phyloP scores from a whole-genome alignment of 2,797 vertebrate species.

The Thaleichthys pacificus region DNA sequence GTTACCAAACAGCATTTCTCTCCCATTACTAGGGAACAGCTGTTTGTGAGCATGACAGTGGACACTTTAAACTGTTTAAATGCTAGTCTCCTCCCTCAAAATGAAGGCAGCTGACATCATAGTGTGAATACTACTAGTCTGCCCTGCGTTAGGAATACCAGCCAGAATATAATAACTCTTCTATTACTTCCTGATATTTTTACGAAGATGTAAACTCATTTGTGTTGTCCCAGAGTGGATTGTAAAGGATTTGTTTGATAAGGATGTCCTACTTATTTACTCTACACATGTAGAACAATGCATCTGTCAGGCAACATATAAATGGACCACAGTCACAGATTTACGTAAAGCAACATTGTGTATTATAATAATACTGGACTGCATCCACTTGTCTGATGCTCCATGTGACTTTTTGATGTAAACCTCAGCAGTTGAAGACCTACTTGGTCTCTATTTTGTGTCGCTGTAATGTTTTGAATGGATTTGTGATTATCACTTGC shows the following conservation, averaged over 20 bases:
- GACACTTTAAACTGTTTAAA: conserved; percentile 17
- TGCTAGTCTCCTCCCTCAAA: conserved; percentile 20
- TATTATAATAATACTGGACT: neutral
- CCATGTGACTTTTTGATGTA: conserved; percentile 30
- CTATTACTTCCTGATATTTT: neutral
- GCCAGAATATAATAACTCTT: too few species aligned
- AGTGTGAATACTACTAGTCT: conserved; percentile 14
- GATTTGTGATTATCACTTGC: neutral
- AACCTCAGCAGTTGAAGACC: neutral
- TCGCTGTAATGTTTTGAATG: neutral
- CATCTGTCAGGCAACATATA: conserved; percentile 46
- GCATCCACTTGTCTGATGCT: conserved; percentile 10
- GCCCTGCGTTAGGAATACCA: neutral
- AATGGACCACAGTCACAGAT: conserved; percentile 37
- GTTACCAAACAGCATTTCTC: conserved; percentile 14
- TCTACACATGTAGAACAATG: conserved; percentile 38
- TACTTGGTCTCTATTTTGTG: neutral
- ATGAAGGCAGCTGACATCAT: conserved; percentile 16
- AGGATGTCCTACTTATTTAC: neutral
- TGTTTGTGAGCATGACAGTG: conserved; percentile 23
- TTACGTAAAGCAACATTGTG: neutral
- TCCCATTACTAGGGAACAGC: conserved; percentile 32
- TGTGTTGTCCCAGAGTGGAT: conserved; percentile 56
- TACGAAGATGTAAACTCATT: conserved; percentile 35
- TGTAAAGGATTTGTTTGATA: conserved; percentile 59